These are phyloP conservation scores for Drosophila sechellia DNA, from an alignment of 1,140 invertebrate genomes.

Conservation along the genomic window DNA sequence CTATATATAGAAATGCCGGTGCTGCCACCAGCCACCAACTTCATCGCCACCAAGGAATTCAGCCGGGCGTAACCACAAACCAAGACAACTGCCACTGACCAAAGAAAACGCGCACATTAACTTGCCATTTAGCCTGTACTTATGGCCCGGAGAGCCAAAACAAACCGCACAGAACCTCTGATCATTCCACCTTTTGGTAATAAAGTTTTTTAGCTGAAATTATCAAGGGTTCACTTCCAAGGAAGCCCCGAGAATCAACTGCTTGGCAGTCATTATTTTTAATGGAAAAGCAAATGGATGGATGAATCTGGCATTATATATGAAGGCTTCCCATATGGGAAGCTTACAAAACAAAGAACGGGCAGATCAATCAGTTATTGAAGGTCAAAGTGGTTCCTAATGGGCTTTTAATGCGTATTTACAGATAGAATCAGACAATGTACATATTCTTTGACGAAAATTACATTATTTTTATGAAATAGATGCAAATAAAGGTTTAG, in stretches of 20 bases:
- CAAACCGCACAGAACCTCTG: constrained; percentile 24
- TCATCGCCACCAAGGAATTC: constrained; percentile 38
- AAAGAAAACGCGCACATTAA: constrained; percentile 65
- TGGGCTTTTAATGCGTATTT: background rate
- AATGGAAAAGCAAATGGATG: constrained; percentile 27
- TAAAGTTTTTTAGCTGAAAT: constrained; percentile 31
- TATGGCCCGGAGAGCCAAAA: constrained; percentile 39
- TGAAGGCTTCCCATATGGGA: constrained; percentile 10
- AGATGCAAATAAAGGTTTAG: no score
- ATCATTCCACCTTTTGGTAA: constrained; percentile 20
- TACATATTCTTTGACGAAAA: no score
- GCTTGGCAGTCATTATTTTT: constrained; percentile 27
- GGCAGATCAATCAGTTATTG: constrained; percentile 25
- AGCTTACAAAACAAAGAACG: constrained; percentile 13
- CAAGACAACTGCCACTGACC: constrained; percentile 21
- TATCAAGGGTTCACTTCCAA: constrained; percentile 43
- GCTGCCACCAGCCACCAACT: constrained; percentile 26
- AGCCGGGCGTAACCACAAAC: constrained; percentile 74
- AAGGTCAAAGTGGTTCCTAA: constrained; percentile 13
- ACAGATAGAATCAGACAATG: background rate
- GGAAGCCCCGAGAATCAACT: constrained; percentile 30
- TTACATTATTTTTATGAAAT: no score
- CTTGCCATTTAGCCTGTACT: constrained; percentile 55
- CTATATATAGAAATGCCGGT: constrained; percentile 24
- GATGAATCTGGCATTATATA: background rate